phyloP scores from a whole-genome alignment of 2,113 vertebrate genomes.

The Orientallactaga bullata region DNA sequence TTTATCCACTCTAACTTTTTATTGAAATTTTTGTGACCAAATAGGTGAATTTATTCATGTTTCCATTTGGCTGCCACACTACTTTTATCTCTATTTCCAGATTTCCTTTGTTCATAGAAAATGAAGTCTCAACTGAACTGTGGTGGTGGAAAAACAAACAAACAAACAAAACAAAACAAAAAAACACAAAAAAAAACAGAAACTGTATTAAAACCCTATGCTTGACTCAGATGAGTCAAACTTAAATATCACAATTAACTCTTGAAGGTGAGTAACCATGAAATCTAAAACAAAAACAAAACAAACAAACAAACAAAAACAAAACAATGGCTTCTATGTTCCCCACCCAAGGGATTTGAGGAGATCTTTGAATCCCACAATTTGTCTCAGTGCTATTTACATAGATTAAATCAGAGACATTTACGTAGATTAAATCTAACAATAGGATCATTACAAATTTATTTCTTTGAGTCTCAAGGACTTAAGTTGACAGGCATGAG shows the following conservation, averaged over 20 bases:
- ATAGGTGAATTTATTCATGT: not conserved
- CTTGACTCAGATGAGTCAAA: not conserved
- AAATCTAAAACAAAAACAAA: too few species aligned
- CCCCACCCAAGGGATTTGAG: not conserved
- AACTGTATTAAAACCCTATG: not conserved
- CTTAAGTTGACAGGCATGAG: not conserved
- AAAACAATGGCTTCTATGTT: not conserved
- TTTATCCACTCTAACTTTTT: not conserved
- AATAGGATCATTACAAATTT: not conserved
- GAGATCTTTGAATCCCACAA: not conserved
- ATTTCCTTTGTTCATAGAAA: not conserved
- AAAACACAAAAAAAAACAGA: not conserved
- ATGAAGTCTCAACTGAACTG: not conserved
- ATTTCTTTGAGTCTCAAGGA: not conserved
- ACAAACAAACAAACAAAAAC: too few species aligned
- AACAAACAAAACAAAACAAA: not conserved
- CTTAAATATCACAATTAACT: not conserved
- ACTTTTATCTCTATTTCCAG: not conserved
- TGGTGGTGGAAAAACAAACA: not conserved
- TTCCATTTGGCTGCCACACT: not conserved
- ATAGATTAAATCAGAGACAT: not conserved
- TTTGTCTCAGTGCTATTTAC: not conserved
- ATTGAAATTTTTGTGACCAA: conserved; percentile 22
- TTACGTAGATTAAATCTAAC: not conserved
- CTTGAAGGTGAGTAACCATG: not conserved